These are phyloP conservation scores for Tanytarsus gracilentus DNA, from an alignment of 2,888 invertebrate species.

Conservation along the genomic window DNA sequence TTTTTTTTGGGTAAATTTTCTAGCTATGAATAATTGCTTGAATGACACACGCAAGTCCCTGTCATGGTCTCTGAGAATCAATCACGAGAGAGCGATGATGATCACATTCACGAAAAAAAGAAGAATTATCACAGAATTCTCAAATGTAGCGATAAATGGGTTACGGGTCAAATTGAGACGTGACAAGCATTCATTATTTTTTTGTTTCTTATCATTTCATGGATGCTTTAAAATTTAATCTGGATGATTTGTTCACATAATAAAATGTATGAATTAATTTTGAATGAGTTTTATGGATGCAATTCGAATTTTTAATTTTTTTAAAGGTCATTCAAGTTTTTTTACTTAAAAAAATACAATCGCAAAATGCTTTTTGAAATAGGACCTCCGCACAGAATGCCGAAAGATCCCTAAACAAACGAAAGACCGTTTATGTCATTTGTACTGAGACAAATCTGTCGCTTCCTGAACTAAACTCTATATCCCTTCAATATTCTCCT, in stretches of 20 bases:
- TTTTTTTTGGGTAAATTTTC: too few species aligned
- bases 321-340: too few species aligned
- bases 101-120: not conserved
- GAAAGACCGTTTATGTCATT: constrained; percentile 23
- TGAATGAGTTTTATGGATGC: constrained; percentile 12
- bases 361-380: not conserved
- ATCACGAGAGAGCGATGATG: constrained; percentile 4
- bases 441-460: constrained; percentile 22
- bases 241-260: constrained; percentile 15
- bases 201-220: constrained; percentile 27
- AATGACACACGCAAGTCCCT: not conserved
- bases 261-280: too few species aligned
- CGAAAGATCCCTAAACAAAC: not conserved
- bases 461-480: constrained; percentile 22
- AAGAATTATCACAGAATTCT: constrained; percentile 17
- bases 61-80: not conserved
- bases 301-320: too few species aligned
- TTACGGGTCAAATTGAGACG: constrained; percentile 26
- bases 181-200: not conserved
- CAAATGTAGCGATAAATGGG: constrained; percentile 29
- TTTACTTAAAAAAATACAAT: too few species aligned
- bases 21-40: not conserved
- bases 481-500: not conserved
- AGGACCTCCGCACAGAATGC: not conserved
- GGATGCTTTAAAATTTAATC: constrained; percentile 11